These are phyloP conservation scores for Dicaeum eximium DNA, from an alignment of 2,113 vertebrate genomes.

Conservation along the genomic window DNA sequence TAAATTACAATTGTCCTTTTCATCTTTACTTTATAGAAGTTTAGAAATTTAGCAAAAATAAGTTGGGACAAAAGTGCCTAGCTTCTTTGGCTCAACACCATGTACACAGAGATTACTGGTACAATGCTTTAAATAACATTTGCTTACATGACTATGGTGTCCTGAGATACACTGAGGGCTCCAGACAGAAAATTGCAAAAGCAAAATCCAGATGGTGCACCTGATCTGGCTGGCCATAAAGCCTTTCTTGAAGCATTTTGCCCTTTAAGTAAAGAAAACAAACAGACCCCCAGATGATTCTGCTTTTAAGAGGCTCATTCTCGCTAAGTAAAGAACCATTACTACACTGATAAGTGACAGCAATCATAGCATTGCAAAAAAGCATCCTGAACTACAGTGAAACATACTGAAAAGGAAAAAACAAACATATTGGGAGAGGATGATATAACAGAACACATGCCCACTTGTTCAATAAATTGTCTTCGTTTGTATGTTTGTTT, in stretches of 20 bases:
- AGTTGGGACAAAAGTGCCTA: background rate
- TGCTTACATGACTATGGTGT: background rate
- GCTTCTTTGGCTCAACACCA: background rate
- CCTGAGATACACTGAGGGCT: background rate
- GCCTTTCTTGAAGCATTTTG: background rate
- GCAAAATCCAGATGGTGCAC: background rate
- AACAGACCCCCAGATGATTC: background rate
- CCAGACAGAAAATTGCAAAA: background rate
- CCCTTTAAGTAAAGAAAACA: background rate
- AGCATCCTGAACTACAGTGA: background rate
- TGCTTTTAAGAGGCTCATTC: background rate
- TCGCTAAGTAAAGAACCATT: background rate
- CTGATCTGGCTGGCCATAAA: background rate
- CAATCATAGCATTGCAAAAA: background rate
- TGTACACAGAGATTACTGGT: background rate
- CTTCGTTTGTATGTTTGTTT: slow-evolving; percentile 7
- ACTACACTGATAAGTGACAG: background rate
- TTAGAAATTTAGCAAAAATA: background rate
- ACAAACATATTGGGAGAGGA: background rate
- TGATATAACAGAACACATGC: background rate
- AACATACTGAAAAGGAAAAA: background rate
- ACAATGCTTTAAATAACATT: background rate
- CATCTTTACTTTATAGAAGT: background rate
- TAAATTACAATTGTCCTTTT: background rate
- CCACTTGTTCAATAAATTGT: background rate